Conservation (phyloP, 2,797 vertebrate genomes). For the Morelia viridis region DNA sequence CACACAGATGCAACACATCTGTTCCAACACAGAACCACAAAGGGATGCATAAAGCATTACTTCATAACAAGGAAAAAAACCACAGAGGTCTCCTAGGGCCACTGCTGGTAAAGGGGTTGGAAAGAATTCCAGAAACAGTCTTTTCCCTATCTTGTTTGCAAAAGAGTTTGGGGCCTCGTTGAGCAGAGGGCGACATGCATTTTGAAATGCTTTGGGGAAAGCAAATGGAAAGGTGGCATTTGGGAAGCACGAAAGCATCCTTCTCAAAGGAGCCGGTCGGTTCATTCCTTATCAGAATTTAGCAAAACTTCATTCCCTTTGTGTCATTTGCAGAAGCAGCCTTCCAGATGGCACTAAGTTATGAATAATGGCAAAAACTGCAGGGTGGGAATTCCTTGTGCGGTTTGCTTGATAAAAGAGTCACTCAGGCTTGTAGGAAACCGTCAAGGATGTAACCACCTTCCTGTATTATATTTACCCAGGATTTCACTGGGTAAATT, state of each 20-base stretch:
- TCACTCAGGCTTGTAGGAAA: constrained; percentile 18
- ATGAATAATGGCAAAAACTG: constrained; percentile 1
- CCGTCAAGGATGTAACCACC: constrained; percentile 27
- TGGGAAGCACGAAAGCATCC: neutral
- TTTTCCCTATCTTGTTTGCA: neutral
- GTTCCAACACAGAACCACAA: no score
- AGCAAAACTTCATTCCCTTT: neutral
- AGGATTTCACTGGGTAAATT: neutral
- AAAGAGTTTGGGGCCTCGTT: neutral
- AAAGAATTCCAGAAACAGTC: neutral
- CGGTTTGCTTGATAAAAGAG: constrained; percentile 38
- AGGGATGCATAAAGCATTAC: no score
- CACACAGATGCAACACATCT: no score
- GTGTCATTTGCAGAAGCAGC: neutral
- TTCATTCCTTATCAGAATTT: neutral
- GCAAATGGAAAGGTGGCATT: neutral
- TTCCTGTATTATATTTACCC: constrained; percentile 6
- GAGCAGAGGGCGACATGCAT: neutral
- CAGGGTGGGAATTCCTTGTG: constrained; percentile 27
- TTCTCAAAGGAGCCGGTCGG: neutral
- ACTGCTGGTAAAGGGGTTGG: neutral
- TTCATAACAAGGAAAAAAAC: no score
- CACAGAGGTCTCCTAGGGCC: neutral
- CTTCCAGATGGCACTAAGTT: neutral
- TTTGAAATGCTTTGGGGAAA: neutral